phyloP scores from a whole-genome alignment of 2,797 vertebrate species.

The Gallinago stenura region DNA sequence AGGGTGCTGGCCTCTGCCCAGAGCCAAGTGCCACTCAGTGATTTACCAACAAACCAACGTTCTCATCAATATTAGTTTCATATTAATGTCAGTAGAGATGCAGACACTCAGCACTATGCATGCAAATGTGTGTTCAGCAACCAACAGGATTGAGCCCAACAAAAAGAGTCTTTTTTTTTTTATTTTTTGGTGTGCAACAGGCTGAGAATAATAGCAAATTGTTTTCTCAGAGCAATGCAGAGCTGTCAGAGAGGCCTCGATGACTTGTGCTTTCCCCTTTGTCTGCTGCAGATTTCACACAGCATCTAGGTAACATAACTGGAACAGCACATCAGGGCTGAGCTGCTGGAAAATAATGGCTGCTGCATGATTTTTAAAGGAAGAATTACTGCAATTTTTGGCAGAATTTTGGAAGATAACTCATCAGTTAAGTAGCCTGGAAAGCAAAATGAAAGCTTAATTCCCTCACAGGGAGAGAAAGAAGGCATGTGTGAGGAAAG shows the following conservation, averaged over 20 bases:
- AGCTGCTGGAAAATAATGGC: background rate
- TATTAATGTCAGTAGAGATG: background rate
- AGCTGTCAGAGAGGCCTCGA: background rate
- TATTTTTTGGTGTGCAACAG: background rate
- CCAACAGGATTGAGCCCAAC: background rate
- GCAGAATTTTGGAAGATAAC: background rate
- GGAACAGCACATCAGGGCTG: background rate
- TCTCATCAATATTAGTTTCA: background rate
- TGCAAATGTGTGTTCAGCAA: background rate
- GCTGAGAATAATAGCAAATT: background rate
- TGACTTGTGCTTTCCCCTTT: background rate
- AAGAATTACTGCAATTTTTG: background rate
- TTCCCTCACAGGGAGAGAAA: background rate
- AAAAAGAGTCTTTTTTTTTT: background rate
- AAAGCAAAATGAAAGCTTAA: conserved; percentile 18
- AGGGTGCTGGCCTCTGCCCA: background rate
- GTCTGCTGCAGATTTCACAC: background rate
- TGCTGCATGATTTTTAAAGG: background rate
- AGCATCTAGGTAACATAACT: background rate
- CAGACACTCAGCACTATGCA: background rate
- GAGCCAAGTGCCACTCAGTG: background rate
- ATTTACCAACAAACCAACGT: background rate
- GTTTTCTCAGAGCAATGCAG: background rate
- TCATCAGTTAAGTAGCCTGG: background rate
- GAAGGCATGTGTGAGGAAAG: background rate